Evolutionary conservation across 2,888 invertebrate genomes (phyloP).

Genomic region (Luperina testacea): DNA sequence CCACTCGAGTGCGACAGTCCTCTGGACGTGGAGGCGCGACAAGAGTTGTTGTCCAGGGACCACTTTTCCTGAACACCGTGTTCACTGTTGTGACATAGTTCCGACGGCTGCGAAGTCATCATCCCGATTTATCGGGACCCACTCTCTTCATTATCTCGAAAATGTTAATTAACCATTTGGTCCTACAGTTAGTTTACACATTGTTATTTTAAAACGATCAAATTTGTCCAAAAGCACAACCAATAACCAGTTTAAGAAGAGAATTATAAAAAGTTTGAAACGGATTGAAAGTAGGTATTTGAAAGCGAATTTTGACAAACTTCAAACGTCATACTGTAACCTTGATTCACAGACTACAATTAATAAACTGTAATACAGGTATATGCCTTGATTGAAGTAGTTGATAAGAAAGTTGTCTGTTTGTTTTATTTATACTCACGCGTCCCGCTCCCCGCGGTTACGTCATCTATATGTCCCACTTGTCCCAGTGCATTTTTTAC

Average conservation of each 20-base stretch:
- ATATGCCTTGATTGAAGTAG: conserved; percentile 3
- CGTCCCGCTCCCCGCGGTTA: too few species aligned
- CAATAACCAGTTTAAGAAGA: not conserved
- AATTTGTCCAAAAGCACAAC: conserved; percentile 24
- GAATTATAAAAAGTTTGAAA: not conserved
- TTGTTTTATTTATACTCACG: not conserved
- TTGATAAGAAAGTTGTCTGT: conserved; percentile 5
- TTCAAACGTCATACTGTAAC: conserved; percentile 30
- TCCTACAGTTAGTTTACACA: conserved; percentile 41
- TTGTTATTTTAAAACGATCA: conserved; percentile 26
- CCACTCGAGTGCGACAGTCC: conserved; percentile 77
- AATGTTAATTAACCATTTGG: conserved; percentile 59
- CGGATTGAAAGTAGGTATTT: not conserved
- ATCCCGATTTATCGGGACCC: conserved; percentile 34
- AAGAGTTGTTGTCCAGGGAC: conserved; percentile 69
- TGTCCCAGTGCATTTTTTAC: too few species aligned
- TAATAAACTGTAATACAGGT: too few species aligned
- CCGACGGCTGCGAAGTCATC: conserved; percentile 60
- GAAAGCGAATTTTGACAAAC: conserved; percentile 43
- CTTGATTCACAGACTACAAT: not conserved
- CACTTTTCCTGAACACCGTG: conserved; percentile 64
- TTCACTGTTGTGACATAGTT: conserved; percentile 49
- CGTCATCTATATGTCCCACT: too few species aligned
- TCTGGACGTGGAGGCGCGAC: conserved; percentile 80
- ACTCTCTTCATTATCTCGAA: conserved; percentile 28